phyloP scores from a whole-genome alignment of 2,797 vertebrate genomes.

The Phyllotis vaccarum region DNA sequence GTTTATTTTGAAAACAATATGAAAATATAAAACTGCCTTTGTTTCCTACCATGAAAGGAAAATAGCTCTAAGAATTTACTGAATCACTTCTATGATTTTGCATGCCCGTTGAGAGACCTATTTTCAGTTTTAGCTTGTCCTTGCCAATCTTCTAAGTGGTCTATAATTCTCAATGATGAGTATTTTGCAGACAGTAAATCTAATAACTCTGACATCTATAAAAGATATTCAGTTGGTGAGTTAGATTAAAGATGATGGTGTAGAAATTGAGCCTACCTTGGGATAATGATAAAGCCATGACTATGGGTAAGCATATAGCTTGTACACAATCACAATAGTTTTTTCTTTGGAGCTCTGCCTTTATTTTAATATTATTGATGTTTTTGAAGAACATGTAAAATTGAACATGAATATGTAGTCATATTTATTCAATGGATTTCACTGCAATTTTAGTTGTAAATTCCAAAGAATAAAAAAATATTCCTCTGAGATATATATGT shows the following conservation, averaged over 20 bases:
- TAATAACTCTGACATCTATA: conserved; percentile 77
- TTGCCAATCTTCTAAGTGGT: conserved; percentile 76
- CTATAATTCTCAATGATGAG: conserved; percentile 78
- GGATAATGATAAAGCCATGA: conserved; percentile 55
- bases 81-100: conserved; percentile 68
- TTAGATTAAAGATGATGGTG: conserved; percentile 73
- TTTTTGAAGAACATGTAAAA: conserved; percentile 4
- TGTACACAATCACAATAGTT: neutral
- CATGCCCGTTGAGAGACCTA: conserved; percentile 58
- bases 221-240: conserved; percentile 74
- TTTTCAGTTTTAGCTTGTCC: conserved; percentile 72
- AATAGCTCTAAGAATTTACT: conserved; percentile 61
- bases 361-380: neutral
- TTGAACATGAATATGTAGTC: neutral
- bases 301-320: conserved; percentile 5
- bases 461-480: conserved; percentile 46
- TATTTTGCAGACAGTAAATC: conserved; percentile 75
- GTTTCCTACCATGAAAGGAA: conserved; percentile 39
- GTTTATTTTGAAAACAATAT: conserved; percentile 60
- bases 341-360: conserved; percentile 36
- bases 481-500: neutral
- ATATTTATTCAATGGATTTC: conserved; percentile 48
- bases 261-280: conserved; percentile 68
- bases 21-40: conserved; percentile 37
- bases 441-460: conserved; percentile 23